These are phyloP conservation scores for Schlechtendalia chinensis DNA, from an alignment of 1,140 invertebrate genomes.

Conservation along the genomic window DNA sequence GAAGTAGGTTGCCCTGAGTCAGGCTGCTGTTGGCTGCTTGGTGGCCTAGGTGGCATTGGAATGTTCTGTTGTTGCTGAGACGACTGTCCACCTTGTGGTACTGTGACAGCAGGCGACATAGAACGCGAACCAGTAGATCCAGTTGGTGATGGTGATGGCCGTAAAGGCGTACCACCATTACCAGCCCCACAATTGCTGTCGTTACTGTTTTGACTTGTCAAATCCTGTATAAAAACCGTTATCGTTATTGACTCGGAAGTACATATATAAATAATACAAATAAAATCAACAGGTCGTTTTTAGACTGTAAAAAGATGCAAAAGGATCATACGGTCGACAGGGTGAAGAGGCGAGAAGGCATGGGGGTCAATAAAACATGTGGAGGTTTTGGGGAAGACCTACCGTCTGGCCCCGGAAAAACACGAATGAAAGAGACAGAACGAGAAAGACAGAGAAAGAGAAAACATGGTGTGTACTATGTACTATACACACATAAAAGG, in stretches of 20 bases:
- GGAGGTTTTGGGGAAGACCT: conserved; percentile 44
- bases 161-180: conserved; percentile 72
- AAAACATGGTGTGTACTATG: conserved; percentile 12
- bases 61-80: conserved; percentile 67
- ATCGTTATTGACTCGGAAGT: not conserved
- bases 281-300: conserved; percentile 45
- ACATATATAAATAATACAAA: conserved; percentile 46
- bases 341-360: not conserved
- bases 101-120: conserved; percentile 93
- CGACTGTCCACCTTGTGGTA: conserved; percentile 57
- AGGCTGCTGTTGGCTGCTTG: conserved; percentile 64
- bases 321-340: conserved; percentile 9
- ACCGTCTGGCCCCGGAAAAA: conserved; percentile 37
- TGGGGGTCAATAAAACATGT: conserved; percentile 48
- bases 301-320: conserved; percentile 44
- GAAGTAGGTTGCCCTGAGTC: conserved; percentile 60
- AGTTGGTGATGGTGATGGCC: conserved; percentile 88
- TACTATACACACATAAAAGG: conserved; percentile 37
- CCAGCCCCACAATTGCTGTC: conserved; percentile 68
- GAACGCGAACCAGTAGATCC: conserved; percentile 89
- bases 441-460: conserved; percentile 46
- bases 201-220: conserved; percentile 81
- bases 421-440: conserved; percentile 40
- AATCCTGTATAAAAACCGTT: conserved; percentile 66
- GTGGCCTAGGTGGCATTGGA: conserved; percentile 86